Base-by-base conservation (phyloP, 2,888 invertebrate species). In the Timema podura region DNA sequence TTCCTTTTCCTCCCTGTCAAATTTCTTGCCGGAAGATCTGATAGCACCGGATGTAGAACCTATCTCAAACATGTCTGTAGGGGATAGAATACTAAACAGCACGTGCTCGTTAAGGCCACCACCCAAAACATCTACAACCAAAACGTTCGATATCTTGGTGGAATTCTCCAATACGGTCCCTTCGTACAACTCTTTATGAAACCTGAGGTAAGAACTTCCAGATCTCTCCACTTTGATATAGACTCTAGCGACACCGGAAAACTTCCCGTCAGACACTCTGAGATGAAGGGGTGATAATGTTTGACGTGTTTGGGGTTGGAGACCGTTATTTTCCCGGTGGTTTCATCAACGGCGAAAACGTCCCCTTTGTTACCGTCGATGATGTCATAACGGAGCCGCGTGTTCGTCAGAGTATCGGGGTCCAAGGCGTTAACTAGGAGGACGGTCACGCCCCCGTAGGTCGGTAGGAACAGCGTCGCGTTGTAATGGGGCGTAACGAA, bases 11-110 rank as follows among this genome's bases (percentile, higher is more conserved):
- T 98, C 98, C 72, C 98, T 86, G 82, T 98, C 98, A 81, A 98
- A 91, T 73, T 90, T 85, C 74, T 85, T 78, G 1, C 95, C 96
- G 5, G 91, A 90, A 7, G 93, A 93, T 77, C 90, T 88, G 71
- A 97, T 88, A 1, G 93, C 95, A 48, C 98, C 98, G 9, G 97
- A 96, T 15, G 96, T 96, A 30, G 83, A 80, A 2, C 95, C 95
- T 76, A 98, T 92, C 76, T 87, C 86, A 80, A 98, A 98, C 81
- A 91, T 88, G 68, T 89, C 88, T 0, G 89, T 89, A 0, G 95
- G 95, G 83, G 96, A 96, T 49, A 96, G 84, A 72, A 97, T 92
- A 68, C 85, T 83, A 81, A 95, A 97, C 75, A 90, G 87, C 9
- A 96, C 84, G 80, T 96, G 93, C 79, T 96, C 95, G 80, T 94